Evolutionary conservation across 2,113 vertebrate species (phyloP), one percentile per base, ranked within the genome.

Genomic region (Hydrochoerus hydrochaeris): DNA sequence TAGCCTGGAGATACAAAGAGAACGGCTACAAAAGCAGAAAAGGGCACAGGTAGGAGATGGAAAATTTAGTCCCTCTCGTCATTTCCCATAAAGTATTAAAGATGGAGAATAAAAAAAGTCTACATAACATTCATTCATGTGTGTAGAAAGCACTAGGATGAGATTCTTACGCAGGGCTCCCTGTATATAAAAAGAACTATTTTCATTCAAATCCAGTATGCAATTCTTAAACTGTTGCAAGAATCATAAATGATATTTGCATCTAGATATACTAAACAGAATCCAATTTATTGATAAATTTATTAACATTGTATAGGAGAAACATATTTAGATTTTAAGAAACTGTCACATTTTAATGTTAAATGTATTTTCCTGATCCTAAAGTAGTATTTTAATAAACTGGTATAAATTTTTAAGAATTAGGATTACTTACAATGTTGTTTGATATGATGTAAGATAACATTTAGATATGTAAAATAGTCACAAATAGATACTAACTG

Each of bases 31-130:
- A 19, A 96, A 85, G 1, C 69, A 35, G 26, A n/a, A 1, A 89
- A 54, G 73, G 19, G 22, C 60, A 60, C 88, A 58, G 28, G 86
- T 38, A 91, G 95, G 71, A 44, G 90, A n/a, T 83, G 86, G 58
- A 93, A 96, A 94, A 67, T 26, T 17, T 81, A 93, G 80, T 97
- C 80, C 93, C 90, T 95, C 24, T 65, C 75, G 24, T 82, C 4
- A 90, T 86, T 41, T 78, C 95, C 85, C 98, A 96, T 92, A 95
- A 95, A 98, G 85, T 28, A 90, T 88, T 89, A 58, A 46, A 88
- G 44, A 65, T 87, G 9, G 28, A 96, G 87, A 20, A 52, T 52
- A 52, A 57, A 63, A 95, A 35, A 89, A 12, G 11, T 97, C 20
- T 1, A 85, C 54, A 86, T 52, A 81, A 75, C 97, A 80, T 96